These are phyloP conservation scores for Podabrus alpinus DNA, from an alignment of 2,888 invertebrate genomes.

Conservation along the genomic window DNA sequence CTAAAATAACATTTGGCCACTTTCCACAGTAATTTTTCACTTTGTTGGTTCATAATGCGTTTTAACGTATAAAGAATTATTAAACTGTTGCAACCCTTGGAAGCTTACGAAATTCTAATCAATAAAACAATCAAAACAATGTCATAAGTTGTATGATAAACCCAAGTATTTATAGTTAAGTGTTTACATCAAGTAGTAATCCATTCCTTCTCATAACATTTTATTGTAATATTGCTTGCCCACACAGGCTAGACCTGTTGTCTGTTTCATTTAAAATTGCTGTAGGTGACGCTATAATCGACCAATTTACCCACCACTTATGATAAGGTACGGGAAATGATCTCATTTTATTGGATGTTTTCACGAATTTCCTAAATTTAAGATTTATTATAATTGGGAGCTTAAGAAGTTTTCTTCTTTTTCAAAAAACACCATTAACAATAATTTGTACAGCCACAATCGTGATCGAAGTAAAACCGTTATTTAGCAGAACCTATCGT, in stretches of 20 bases:
- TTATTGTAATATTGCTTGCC: neutral
- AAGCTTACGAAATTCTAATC: neutral
- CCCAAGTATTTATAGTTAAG: neutral
- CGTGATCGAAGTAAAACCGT: no score
- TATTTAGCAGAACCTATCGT: no score
- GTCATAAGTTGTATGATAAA: neutral
- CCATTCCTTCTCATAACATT: neutral
- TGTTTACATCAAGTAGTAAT: neutral
- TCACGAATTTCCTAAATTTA: no score
- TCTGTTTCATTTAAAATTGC: neutral
- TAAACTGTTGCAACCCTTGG: neutral
- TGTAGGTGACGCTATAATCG: neutral
- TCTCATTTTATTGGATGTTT: no score
- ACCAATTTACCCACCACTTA: no score
- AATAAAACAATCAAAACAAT: neutral
- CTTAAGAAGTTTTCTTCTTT: no score
- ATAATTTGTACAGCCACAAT: no score
- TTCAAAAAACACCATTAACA: no score
- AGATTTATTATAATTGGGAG: no score
- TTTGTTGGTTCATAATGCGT: neutral
- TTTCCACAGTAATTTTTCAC: neutral
- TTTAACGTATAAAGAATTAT: neutral
- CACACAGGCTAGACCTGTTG: neutral
- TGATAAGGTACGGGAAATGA: no score
- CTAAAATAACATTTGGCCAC: neutral